Conservation (phyloP, 2,888 invertebrate genomes). For the Drosophila infuscata region DNA sequence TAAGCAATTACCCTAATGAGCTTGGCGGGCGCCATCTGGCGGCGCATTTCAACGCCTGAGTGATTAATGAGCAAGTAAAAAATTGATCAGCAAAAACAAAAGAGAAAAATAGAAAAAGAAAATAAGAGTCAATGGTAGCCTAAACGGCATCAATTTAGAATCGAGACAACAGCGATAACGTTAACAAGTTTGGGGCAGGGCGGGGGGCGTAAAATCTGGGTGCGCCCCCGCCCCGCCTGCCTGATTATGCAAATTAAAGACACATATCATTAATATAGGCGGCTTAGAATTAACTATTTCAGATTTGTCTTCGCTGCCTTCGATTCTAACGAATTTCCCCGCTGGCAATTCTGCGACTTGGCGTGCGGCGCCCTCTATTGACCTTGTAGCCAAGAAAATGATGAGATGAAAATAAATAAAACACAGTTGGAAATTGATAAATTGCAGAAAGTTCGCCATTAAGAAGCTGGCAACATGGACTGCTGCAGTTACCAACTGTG, state of each 20-base stretch:
- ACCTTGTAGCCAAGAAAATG: slow-evolving; percentile 33
- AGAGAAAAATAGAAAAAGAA: slow-evolving; percentile 12
- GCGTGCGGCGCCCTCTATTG: slow-evolving; percentile 56
- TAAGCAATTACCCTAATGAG: slow-evolving; percentile 72
- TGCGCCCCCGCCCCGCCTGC: slow-evolving; percentile 33
- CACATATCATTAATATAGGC: slow-evolving; percentile 22
- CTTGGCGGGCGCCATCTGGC: slow-evolving; percentile 70
- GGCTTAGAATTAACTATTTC: slow-evolving; percentile 19
- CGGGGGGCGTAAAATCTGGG: slow-evolving; percentile 31
- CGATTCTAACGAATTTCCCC: slow-evolving; percentile 25
- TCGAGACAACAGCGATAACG: slow-evolving; percentile 54
- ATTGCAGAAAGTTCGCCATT: slow-evolving; percentile 53
- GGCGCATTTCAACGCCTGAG: slow-evolving; percentile 75
- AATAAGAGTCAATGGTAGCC: slow-evolving; percentile 29
- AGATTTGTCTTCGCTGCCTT: slow-evolving; percentile 18
- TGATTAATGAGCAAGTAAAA: slow-evolving; percentile 77
- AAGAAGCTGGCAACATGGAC: slow-evolving; percentile 29
- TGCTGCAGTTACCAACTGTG: slow-evolving; percentile 34
- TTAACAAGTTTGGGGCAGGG: slow-evolving; percentile 48
- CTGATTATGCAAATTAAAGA: slow-evolving; percentile 48
- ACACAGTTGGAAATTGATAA: slow-evolving; percentile 47
- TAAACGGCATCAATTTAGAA: slow-evolving; percentile 53
- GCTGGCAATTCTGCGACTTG: slow-evolving; percentile 19
- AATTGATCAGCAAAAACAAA: slow-evolving; percentile 59
- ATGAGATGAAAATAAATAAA: slow-evolving; percentile 1